These are phyloP conservation scores for Panagrolaimus sp. DNA, from an alignment of 1,140 invertebrate genomes.

Conservation along the genomic window DNA sequence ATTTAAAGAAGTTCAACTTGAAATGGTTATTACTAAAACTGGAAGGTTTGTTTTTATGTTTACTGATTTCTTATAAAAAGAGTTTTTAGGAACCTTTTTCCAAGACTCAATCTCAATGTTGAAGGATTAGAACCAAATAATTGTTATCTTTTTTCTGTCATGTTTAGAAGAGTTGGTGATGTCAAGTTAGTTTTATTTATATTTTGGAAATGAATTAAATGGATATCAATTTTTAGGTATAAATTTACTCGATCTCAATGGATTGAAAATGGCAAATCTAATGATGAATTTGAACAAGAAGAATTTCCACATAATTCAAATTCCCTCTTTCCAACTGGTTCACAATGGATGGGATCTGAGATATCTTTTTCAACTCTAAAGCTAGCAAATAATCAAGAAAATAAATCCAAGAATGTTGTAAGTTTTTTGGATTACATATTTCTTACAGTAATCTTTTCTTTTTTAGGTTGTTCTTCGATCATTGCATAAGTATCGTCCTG, in stretches of 20 bases:
- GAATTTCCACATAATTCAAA: not conserved
- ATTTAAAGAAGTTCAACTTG: not conserved
- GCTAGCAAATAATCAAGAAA: not conserved
- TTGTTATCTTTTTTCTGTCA: not conserved
- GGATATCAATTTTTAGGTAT: not conserved
- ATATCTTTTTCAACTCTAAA: not conserved
- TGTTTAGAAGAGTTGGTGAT: not conserved
- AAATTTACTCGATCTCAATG: not conserved
- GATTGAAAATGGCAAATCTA: not conserved
- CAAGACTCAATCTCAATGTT: not conserved
- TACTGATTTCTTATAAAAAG: not conserved
- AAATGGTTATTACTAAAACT: conserved; percentile 12
- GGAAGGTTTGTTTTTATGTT: conserved; percentile 4
- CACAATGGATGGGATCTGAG: not conserved
- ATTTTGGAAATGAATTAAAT: not conserved
- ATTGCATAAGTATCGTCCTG: conserved; percentile 2
- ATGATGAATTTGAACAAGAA: not conserved
- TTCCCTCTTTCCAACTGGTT: not conserved
- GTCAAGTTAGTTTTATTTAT: not conserved
- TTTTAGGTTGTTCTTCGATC: conserved; percentile 7
- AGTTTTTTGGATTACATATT: no score
- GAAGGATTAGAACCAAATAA: not conserved
- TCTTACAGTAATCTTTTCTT: no score
- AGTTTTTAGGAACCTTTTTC: conserved; percentile 2
- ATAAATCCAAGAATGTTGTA: not conserved